Evolutionary conservation across 2,888 invertebrate genomes (phyloP).

Genomic region (Lacanobia oleracea): DNA sequence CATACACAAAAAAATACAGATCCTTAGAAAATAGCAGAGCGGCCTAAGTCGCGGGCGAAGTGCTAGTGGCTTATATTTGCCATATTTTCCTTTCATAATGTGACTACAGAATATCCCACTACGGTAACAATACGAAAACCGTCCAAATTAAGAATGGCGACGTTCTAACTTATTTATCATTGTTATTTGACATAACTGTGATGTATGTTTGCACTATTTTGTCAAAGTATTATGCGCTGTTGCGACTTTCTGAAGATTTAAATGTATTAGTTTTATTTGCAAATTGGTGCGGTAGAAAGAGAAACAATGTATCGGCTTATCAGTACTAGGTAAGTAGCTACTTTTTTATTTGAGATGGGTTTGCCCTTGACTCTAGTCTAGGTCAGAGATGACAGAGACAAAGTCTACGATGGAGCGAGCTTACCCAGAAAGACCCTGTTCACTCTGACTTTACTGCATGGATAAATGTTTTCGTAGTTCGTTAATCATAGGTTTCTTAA

Average conservation of each 20-base stretch:
- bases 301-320: neutral
- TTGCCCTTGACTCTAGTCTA: too few relatives aligned
- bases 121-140: conserved; percentile 54
- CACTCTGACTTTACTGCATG: too few relatives aligned
- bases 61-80: too few relatives aligned
- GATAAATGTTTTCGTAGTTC: neutral
- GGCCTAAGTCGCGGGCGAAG: too few relatives aligned
- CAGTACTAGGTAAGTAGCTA: neutral
- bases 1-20: too few relatives aligned
- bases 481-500: too few relatives aligned
- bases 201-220: conserved; percentile 38
- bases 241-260: conserved; percentile 26
- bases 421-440: too few relatives aligned
- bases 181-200: conserved; percentile 27
- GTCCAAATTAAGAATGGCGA: conserved; percentile 47
- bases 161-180: conserved; percentile 34
- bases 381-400: too few relatives aligned
- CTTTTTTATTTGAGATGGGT: too few relatives aligned
- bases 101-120: conserved; percentile 48
- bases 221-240: conserved; percentile 34
- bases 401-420: too few relatives aligned
- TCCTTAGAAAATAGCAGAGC: too few relatives aligned
- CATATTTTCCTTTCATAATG: too few relatives aligned
- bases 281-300: neutral
- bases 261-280: conserved; percentile 25